A percentile compares a stretch with the other conserved stretches of the same genome.
Conservation (phyloP, 2,113 vertebrate genomes). For the Telmatochromis sp. region DNA sequence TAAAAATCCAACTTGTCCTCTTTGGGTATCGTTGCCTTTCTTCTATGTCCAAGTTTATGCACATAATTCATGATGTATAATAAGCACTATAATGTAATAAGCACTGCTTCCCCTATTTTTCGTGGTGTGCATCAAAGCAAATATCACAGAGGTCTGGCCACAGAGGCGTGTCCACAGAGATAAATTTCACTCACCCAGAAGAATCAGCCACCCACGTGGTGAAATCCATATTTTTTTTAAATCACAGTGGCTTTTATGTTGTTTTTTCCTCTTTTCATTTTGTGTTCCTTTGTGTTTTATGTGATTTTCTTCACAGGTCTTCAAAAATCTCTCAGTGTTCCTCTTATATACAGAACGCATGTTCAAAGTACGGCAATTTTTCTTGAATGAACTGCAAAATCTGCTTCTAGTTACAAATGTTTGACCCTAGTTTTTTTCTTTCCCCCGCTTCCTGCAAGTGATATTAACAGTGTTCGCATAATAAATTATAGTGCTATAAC, state of each 20-base stretch:
- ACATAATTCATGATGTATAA: neutral
- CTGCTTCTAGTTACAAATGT: neutral
- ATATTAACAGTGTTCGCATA: neutral
- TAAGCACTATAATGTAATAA: neutral
- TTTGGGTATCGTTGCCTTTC: neutral
- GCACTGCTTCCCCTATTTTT: neutral
- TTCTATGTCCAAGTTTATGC: neutral
- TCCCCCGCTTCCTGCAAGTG: neutral
- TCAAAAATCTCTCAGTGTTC: neutral
- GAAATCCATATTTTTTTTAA: neutral
- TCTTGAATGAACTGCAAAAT: neutral
- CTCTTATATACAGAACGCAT: neutral
- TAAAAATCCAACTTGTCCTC: constrained; percentile 33
- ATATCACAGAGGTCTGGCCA: neutral
- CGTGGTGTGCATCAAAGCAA: neutral
- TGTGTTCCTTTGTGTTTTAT: neutral
- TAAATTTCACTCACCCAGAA: neutral
- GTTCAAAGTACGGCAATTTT: neutral
- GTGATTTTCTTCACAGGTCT: neutral
- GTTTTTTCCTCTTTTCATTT: neutral
- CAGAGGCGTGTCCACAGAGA: neutral
- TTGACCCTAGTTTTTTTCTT: neutral
- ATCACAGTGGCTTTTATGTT: neutral
- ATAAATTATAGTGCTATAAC: neutral
- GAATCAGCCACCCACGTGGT: neutral